These are phyloP conservation scores for Holothuria scabra DNA, from an alignment of 53 echinoderm and acorn worm species.

Conservation along the genomic window DNA sequence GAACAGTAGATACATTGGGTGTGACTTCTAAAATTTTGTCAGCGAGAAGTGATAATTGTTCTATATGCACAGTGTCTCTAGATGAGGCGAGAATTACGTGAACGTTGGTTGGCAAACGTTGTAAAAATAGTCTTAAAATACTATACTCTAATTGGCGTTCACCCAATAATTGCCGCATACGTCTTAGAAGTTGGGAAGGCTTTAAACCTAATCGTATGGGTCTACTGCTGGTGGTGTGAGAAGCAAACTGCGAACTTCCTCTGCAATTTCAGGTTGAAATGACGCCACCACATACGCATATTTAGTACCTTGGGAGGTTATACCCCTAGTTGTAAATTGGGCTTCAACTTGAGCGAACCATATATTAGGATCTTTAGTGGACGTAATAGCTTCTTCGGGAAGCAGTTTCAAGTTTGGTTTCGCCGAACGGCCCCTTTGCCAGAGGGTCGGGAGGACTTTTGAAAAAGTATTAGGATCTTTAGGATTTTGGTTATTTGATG, in stretches of 20 bases:
- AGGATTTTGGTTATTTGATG: not conserved
- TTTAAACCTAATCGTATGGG: not conserved
- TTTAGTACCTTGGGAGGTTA: not conserved
- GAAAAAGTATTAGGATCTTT: too few species aligned
- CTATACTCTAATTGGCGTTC: not conserved
- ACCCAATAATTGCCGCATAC: conserved; percentile 15
- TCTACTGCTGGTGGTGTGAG: not conserved
- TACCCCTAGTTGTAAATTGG: not conserved
- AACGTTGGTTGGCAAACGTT: not conserved
- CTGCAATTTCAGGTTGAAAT: not conserved
- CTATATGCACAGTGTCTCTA: conserved; percentile 2
- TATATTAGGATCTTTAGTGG: not conserved
- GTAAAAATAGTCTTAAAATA: conserved; percentile 20
- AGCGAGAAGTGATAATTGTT: conserved; percentile 29
- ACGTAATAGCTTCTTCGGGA: too few species aligned
- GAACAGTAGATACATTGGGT: not conserved
- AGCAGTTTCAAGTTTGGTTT: too few species aligned
- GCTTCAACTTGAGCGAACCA: conserved; percentile 4
- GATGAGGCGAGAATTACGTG: conserved; percentile 33
- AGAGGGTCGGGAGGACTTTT: too few species aligned
- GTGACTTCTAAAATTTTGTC: conserved; percentile 37
- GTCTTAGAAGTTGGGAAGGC: not conserved
- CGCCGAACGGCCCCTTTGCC: too few species aligned
- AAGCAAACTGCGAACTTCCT: not conserved
- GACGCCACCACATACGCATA: not conserved